These are phyloP conservation scores for Syrmaticus mikado DNA, from an alignment of 2,113 vertebrate species.

Conservation along the genomic window DNA sequence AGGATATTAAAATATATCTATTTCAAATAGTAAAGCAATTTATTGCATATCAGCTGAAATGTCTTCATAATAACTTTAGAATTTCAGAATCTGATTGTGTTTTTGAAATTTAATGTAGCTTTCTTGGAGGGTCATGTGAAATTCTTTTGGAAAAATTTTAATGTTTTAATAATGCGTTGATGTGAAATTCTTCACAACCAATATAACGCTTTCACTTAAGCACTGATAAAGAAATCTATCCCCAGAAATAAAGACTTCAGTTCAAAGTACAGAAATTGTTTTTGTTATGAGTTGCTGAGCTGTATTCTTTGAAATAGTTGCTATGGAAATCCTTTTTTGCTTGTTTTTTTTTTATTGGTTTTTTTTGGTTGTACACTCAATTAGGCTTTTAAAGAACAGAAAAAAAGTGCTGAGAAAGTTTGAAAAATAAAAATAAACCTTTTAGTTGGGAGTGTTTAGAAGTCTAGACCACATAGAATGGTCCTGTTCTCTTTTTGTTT, in stretches of 20 bases:
- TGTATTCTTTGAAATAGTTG: conserved; percentile 34
- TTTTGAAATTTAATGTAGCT: not conserved
- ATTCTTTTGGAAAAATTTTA: not conserved
- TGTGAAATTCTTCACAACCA: not conserved
- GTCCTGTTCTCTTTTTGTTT: not conserved
- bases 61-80: not conserved
- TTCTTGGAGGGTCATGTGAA: not conserved
- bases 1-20: no score
- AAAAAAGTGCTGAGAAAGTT: not conserved
- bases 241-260: not conserved
- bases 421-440: not conserved
- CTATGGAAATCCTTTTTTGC: conserved; percentile 17
- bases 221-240: not conserved
- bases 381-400: conserved; percentile 24
- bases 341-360: not conserved
- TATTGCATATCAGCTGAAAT: not conserved
- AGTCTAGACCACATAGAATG: not conserved
- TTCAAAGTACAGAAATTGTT: conserved; percentile 13
- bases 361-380: not conserved
- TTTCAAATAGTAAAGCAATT: not conserved
- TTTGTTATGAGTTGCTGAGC: not conserved
- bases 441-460: not conserved
- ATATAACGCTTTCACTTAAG: not conserved
- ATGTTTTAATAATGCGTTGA: not conserved
- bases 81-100: not conserved